A percentile compares a stretch with the other conserved stretches of the same genome.
These are phyloP conservation scores for Harpagoxenus sublaevis DNA, from an alignment of 2,888 invertebrate genomes.

Conservation along the genomic window DNA sequence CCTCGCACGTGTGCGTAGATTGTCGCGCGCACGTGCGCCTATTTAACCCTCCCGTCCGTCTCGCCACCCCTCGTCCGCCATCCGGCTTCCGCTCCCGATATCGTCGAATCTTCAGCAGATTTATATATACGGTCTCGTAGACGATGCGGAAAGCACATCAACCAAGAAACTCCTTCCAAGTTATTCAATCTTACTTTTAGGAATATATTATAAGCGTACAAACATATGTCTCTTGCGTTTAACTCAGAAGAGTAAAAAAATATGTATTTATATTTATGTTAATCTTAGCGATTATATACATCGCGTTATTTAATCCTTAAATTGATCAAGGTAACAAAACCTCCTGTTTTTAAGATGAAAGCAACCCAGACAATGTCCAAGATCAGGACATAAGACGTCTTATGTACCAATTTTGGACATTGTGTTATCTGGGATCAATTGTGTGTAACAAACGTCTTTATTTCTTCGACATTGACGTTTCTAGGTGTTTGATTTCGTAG, in stretches of 20 bases:
- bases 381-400: no score
- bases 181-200: neutral
- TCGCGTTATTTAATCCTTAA: constrained; percentile 7
- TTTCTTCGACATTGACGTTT: neutral
- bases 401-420: no score
- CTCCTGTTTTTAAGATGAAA: neutral
- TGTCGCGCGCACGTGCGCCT: constrained; percentile 76
- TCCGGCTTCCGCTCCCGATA: constrained; percentile 50
- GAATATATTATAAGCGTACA: neutral
- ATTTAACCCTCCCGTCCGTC: constrained; percentile 64
- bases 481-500: neutral
- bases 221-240: neutral
- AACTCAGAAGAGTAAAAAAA: neutral
- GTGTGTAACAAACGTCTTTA: neutral
- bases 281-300: neutral
- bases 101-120: constrained; percentile 72
- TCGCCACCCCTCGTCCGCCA: neutral
- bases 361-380: no score
- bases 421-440: no score
- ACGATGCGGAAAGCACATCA: constrained; percentile 54
- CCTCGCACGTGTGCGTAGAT: constrained; percentile 76
- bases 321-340: neutral
- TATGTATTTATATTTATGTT: neutral
- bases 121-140: constrained; percentile 67
- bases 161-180: no score